phyloP scores from a whole-genome alignment of 2,888 invertebrate species.

The Clivina fossor region DNA sequence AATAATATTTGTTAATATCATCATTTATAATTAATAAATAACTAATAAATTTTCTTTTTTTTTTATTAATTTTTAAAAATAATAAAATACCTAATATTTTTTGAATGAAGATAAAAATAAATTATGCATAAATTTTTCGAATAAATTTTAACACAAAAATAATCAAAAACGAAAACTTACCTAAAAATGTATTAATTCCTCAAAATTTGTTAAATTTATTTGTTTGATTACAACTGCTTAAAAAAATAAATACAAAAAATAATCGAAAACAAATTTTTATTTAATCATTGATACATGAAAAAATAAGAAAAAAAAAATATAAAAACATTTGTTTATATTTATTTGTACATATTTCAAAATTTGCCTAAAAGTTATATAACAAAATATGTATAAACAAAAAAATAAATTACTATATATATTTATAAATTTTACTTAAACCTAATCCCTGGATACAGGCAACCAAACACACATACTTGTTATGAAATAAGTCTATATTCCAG shows the following conservation, averaged over 20 bases:
- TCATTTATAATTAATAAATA: too few relatives aligned
- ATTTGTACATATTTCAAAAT: slow-evolving; percentile 1
- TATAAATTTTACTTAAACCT: neutral
- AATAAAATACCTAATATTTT: too few relatives aligned
- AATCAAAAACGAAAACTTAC: too few relatives aligned
- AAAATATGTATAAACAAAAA: neutral
- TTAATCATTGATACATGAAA: neutral
- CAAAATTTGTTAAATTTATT: neutral
- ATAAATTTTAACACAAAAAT: too few relatives aligned
- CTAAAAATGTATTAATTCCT: too few relatives aligned
- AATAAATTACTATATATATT: neutral
- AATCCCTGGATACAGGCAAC: slow-evolving; percentile 15
- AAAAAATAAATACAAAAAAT: neutral
- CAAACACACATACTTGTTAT: slow-evolving; percentile 21
- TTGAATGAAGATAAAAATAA: too few relatives aligned
- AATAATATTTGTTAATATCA: too few relatives aligned
- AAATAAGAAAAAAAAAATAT: too few relatives aligned
- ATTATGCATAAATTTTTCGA: too few relatives aligned
- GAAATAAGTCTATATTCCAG: slow-evolving; percentile 26
- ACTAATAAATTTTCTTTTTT: too few relatives aligned
- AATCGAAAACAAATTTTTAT: neutral
- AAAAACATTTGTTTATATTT: neutral
- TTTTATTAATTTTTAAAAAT: too few relatives aligned
- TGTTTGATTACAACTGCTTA: neutral
- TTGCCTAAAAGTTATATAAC: neutral